Base-by-base conservation (phyloP, 2,113 vertebrate species). In the Platysternon megacephalum region DNA sequence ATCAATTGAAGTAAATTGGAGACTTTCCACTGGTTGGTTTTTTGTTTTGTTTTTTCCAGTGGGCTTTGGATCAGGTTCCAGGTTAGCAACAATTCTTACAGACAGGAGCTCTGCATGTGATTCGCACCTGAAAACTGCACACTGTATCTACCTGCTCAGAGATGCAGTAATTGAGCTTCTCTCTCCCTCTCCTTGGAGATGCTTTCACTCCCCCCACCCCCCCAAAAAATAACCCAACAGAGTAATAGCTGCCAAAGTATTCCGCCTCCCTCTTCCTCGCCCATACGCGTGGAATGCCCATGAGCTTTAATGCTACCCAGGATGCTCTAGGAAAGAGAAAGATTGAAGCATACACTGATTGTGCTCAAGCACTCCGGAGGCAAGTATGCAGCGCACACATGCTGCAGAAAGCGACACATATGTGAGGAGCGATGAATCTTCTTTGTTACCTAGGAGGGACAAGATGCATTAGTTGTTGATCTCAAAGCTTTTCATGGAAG, bases 301-400 rank as follows among this genome's bases (percentile, higher is more conserved):
- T 51, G 88, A 95, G 76, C 44, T 55, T 74, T 65, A 94, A 87
- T 5, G 82, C 42, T 90, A 29, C 48, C 82, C 91, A 85, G 39
- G 85, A 2, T 86, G 72, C 53, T 97, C 72, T 55, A 92, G 74
- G 88, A 97, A 94, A 93, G 74, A 48, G 88, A 89, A 42, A 87
- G 39, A 65, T 7, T 19, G 52, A 89, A 84, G 17, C 56, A 35
- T 35, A 19, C 72, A 61, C 48, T 49, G 44, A 86, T 82, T 82
- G 10, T 51, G 53, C 51, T 92, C 72, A 39, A 90, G 42, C 39
- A 68, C 24, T 92, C 58, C 78, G 53, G 52, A 65, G 87, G 92
- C 92, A 96, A 51, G 11, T 35, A 72, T 46, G 1, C 35, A 76
- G 44, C 85, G 68, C 88, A 46, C 93, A 97, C 91, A 94, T 90